Conservation (phyloP, 2,888 invertebrate species). For the Limnephilus marmoratus region DNA sequence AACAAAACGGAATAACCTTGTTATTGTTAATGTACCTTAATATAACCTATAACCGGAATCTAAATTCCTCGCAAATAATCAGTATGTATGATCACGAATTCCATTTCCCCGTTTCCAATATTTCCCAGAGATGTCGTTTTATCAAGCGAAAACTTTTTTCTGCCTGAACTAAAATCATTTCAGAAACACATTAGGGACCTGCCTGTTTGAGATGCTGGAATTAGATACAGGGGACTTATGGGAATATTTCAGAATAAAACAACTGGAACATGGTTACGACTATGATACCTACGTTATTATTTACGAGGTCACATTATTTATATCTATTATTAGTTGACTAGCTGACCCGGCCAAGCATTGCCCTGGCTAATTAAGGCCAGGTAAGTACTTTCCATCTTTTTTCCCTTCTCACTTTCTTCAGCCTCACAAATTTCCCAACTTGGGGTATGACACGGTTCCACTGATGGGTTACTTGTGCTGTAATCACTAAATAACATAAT, state of each 20-base stretch:
- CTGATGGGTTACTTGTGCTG: no score
- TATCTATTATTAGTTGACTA: no score
- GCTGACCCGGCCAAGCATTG: no score
- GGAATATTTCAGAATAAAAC: not conserved
- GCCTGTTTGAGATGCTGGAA: not conserved
- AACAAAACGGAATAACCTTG: no score
- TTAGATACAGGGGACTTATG: not conserved
- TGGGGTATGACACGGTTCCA: no score
- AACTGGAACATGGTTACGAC: not conserved
- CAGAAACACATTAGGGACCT: not conserved
- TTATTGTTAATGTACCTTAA: no score
- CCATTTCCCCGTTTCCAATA: not conserved
- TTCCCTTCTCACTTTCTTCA: no score
- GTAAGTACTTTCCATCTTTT: no score
- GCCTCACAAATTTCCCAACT: no score
- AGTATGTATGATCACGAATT: not conserved
- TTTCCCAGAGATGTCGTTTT: constrained; percentile 18
- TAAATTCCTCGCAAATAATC: not conserved
- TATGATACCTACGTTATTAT: not conserved
- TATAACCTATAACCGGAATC: not conserved
- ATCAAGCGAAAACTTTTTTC: not conserved
- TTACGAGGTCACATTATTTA: not conserved
- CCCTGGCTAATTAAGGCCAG: no score
- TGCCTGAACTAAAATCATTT: not conserved
- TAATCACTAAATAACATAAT: no score